Evolutionary conservation across 64 coral and sea anemone genomes (phyloP).

Genomic region (Pocillopora damicornis): DNA sequence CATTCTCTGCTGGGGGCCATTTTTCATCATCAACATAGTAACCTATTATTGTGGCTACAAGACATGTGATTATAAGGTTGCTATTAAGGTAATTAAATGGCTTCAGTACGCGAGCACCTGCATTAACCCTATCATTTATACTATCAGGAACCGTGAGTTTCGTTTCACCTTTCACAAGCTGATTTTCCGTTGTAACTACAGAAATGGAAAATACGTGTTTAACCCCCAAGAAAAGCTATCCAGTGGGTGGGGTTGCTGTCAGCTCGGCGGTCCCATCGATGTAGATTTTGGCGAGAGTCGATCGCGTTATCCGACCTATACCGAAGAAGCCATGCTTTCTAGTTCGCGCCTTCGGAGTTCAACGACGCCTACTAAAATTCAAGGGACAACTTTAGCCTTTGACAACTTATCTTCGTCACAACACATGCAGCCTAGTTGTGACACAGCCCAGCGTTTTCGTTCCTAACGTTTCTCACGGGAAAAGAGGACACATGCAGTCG

Average conservation of each 20-base stretch:
- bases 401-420: constrained; percentile 9
- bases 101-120: constrained; percentile 73
- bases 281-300: constrained; percentile 16
- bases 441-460: not conserved
- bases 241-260: constrained; percentile 31
- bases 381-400: constrained; percentile 1
- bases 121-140: constrained; percentile 86
- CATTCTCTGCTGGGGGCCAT: constrained; percentile 89
- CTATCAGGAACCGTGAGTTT: constrained; percentile 80
- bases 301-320: constrained; percentile 40
- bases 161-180: constrained; percentile 77
- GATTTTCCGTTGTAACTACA: constrained; percentile 58
- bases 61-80: not conserved
- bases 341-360: not conserved
- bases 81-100: constrained; percentile 63
- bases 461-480: not conserved
- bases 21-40: constrained; percentile 63
- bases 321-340: constrained; percentile 11
- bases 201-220: constrained; percentile 59
- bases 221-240: not conserved
- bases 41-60: constrained; percentile 24
- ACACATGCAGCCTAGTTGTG: not conserved
- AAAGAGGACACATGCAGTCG: too few species aligned
- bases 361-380: not conserved
- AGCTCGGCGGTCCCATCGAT: constrained; percentile 31